These are phyloP conservation scores for Drepanosiphum platanoidis DNA, from an alignment of 2,888 invertebrate genomes.

Conservation along the genomic window DNA sequence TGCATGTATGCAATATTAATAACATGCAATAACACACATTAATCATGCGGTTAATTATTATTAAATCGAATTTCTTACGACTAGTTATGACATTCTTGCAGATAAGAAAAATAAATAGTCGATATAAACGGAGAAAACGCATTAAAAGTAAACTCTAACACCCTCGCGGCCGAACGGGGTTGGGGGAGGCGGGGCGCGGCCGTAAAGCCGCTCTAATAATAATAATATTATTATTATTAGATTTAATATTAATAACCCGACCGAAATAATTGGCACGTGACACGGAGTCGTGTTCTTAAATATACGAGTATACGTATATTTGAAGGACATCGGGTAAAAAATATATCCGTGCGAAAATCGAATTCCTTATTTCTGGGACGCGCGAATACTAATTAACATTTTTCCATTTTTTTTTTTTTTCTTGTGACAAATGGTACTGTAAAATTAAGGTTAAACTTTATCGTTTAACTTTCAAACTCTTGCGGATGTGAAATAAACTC, in stretches of 20 bases:
- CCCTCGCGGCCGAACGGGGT: background rate
- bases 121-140: background rate
- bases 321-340: background rate
- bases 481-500: conserved; percentile 27
- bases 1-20: background rate
- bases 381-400: conserved; percentile 20
- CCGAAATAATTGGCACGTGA: conserved; percentile 21
- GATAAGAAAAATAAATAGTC: background rate
- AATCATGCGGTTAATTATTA: conserved; percentile 9
- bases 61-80: background rate
- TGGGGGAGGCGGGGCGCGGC: too few species aligned
- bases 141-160: background rate
- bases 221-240: background rate
- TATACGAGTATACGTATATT: background rate
- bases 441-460: conserved; percentile 40
- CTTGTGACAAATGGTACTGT: conserved; percentile 35
- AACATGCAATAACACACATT: background rate
- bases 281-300: background rate
- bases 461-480: conserved; percentile 49
- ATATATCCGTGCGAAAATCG: background rate
- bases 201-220: too few species aligned
- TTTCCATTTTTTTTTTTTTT: too few species aligned
- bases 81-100: background rate
- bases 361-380: background rate
- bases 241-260: background rate